Conservation (phyloP, 2,888 invertebrate species). For the Cantharis nigra region DNA sequence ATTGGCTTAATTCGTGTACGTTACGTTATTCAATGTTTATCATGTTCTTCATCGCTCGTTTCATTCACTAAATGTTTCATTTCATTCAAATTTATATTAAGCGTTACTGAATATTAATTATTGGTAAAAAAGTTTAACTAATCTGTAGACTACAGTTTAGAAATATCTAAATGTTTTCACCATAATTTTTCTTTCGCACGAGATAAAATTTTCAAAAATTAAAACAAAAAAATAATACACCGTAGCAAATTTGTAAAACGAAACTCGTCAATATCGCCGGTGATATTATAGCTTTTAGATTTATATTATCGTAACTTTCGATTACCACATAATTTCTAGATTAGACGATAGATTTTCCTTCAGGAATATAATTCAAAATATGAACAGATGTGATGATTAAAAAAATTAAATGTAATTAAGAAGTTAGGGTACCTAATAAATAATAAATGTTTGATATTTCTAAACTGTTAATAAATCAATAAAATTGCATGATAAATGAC, state of each 20-base stretch:
- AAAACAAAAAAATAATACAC: neutral
- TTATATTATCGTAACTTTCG: conserved; percentile 1
- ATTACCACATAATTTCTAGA: neutral
- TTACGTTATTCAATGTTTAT: conserved; percentile 1
- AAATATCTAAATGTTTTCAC: conserved; percentile 6
- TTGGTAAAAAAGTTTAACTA: neutral
- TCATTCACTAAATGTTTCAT: neutral
- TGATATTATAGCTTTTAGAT: conserved; percentile 21
- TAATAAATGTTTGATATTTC: neutral
- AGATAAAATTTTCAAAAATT: neutral
- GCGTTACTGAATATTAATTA: neutral
- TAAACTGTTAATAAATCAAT: neutral
- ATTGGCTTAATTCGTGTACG: conserved; percentile 3
- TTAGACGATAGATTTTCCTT: neutral
- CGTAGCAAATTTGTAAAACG: neutral
- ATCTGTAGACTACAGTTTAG: conserved; percentile 16
- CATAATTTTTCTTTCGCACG: neutral
- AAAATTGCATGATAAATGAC: neutral
- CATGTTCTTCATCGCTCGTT: neutral
- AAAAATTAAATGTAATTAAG: neutral
- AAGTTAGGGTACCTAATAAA: neutral
- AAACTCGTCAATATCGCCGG: conserved; percentile 28
- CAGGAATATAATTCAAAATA: neutral
- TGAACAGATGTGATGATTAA: neutral
- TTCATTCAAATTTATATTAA: neutral